These are phyloP conservation scores for Harpagifer antarcticus DNA, from an alignment of 2,797 vertebrate genomes.

Conservation along the genomic window DNA sequence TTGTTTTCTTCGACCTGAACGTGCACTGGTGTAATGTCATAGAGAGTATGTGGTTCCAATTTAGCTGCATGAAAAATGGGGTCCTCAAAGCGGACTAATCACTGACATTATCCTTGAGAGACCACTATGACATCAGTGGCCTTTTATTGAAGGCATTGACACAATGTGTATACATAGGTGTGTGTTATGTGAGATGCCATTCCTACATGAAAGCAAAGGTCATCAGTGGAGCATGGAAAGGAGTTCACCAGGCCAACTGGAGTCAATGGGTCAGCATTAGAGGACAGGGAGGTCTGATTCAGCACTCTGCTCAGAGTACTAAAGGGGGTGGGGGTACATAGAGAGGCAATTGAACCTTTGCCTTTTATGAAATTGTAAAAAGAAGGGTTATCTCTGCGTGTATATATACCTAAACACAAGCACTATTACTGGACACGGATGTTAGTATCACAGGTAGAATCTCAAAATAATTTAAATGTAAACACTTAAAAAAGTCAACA, in stretches of 20 bases:
- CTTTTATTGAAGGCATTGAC: constrained; percentile 2
- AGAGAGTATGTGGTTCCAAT: background rate
- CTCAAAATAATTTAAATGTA: constrained; percentile 10
- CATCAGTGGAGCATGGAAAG: constrained; percentile 55
- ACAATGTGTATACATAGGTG: constrained; percentile 23
- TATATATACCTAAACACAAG: background rate
- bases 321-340: constrained; percentile 38
- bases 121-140: constrained; percentile 13
- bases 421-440: background rate
- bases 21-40: background rate
- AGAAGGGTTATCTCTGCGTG: constrained; percentile 56
- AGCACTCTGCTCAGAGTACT: constrained; percentile 65
- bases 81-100: background rate
- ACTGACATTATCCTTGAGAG: constrained; percentile 6
- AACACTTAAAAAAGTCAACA: constrained; percentile 11
- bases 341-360: constrained; percentile 31
- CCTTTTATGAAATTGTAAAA: constrained; percentile 67
- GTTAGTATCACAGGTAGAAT: background rate
- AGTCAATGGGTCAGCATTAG: constrained; percentile 73
- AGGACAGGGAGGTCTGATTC: constrained; percentile 74
- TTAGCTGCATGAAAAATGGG: background rate
- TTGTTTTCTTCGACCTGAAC: constrained; percentile 4
- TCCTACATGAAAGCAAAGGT: constrained; percentile 65
- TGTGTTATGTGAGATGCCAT: constrained; percentile 46
- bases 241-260: constrained; percentile 58